phyloP scores from a whole-genome alignment of 2,797 vertebrate species.

The Zalophus californianus region DNA sequence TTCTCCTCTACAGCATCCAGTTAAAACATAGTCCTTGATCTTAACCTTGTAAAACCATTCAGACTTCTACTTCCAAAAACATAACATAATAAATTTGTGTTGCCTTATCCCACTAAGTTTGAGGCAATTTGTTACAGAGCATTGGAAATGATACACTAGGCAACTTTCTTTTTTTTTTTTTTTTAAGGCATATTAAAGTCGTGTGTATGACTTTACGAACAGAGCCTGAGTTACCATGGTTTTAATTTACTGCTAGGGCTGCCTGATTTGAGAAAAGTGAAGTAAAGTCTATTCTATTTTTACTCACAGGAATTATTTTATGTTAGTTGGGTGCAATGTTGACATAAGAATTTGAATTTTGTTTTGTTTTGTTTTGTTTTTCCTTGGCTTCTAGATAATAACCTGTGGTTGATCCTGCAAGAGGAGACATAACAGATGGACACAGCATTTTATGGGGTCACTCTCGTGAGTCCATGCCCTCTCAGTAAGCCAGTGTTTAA shows the following conservation, averaged over 20 bases:
- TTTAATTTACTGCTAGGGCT: background rate
- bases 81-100: background rate
- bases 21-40: background rate
- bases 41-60: background rate
- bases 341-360: background rate
- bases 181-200: background rate
- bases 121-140: background rate
- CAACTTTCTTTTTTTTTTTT: too few relatives aligned
- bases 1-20: too few relatives aligned
- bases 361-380: background rate
- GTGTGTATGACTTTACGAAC: background rate
- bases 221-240: background rate
- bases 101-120: background rate
- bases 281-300: background rate
- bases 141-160: background rate
- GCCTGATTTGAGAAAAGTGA: background rate
- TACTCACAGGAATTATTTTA: background rate
- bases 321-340: background rate
- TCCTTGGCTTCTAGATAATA: background rate
- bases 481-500: background rate
- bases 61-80: background rate
- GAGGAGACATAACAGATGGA: fast-evolving
- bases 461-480: background rate
- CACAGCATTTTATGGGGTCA: background rate
- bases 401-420: background rate